phyloP scores from a whole-genome alignment of 2,113 vertebrate genomes.

The Aegithalos caudatus region DNA sequence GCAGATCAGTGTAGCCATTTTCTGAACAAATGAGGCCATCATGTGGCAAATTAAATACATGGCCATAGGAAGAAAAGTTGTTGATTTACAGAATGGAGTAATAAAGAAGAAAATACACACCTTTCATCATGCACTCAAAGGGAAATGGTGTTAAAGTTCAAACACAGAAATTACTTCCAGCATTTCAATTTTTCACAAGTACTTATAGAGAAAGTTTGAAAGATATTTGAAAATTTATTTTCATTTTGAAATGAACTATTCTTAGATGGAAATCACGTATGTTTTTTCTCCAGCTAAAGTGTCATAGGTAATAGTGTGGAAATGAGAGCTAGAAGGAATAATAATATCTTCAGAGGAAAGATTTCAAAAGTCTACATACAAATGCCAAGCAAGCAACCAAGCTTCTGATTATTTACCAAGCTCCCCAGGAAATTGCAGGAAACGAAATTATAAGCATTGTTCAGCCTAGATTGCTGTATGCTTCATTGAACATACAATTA shows the following conservation, averaged over 20 bases:
- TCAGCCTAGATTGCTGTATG: neutral
- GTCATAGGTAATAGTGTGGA: neutral
- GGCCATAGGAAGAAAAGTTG: neutral
- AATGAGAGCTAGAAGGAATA: neutral
- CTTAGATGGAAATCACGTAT: neutral
- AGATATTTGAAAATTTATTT: neutral
- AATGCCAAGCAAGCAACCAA: neutral
- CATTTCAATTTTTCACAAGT: neutral
- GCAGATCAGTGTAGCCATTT: neutral
- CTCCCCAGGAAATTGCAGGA: neutral
- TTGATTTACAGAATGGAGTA: neutral
- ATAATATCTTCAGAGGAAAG: neutral
- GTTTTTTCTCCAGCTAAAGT: neutral
- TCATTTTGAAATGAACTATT: neutral
- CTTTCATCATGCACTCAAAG: neutral
- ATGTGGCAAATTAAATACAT: constrained; percentile 16
- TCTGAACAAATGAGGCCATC: constrained; percentile 18
- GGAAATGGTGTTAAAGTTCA: neutral
- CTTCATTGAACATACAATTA: neutral
- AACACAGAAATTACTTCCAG: neutral
- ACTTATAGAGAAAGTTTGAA: neutral
- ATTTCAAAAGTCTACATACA: neutral
- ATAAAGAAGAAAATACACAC: neutral
- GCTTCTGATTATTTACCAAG: neutral
- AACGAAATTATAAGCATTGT: neutral